Evolutionary conservation across 2,113 vertebrate species (phyloP).

Genomic region (Tetrax tetrax): DNA sequence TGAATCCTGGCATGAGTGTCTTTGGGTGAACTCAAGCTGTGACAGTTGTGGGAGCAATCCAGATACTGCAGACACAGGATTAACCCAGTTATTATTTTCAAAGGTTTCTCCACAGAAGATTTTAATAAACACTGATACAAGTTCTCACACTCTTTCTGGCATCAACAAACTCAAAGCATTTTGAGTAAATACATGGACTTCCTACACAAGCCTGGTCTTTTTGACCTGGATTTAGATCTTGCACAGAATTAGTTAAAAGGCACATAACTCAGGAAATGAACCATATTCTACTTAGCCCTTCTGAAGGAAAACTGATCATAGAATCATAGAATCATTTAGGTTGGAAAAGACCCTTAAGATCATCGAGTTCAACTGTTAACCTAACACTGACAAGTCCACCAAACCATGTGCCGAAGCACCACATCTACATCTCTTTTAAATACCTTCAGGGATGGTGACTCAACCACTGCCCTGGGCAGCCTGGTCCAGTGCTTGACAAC

Average conservation of each 20-base stretch:
- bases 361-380: too few species aligned
- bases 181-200: neutral
- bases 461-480: too few species aligned
- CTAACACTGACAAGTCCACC: too few species aligned
- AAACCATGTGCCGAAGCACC: too few species aligned
- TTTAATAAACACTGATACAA: neutral
- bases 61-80: conserved; percentile 1
- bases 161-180: neutral
- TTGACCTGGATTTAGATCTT: neutral
- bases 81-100: conserved; percentile 26
- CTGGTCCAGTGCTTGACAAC: too few species aligned
- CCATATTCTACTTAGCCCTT: neutral
- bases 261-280: neutral
- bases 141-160: neutral
- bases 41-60: neutral
- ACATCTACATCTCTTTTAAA: too few species aligned
- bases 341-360: too few species aligned
- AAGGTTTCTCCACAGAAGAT: neutral
- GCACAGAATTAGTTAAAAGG: neutral
- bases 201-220: neutral
- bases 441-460: too few species aligned
- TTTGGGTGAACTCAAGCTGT: conserved; percentile 14
- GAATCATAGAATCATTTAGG: too few species aligned
- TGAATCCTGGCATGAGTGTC: neutral
- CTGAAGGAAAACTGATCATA: neutral